Evolutionary conservation across 1,140 invertebrate genomes (phyloP).

Genomic region (Drosophila repleta): DNA sequence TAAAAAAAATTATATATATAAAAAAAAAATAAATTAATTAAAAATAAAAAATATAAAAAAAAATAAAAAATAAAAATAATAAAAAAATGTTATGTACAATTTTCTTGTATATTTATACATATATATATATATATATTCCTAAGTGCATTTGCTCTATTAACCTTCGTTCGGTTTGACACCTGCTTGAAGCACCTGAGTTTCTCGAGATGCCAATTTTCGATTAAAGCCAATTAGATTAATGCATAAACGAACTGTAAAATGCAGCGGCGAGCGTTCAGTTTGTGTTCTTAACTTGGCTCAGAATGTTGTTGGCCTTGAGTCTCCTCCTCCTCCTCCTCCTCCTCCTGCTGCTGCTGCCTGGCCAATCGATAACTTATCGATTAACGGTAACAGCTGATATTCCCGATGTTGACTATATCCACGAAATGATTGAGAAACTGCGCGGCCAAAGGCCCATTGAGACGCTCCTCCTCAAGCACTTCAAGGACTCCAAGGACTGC

Average conservation of each 20-base stretch:
- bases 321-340: no score
- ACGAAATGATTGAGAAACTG: background rate
- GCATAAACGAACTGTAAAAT: background rate
- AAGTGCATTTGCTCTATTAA: no score
- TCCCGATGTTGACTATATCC: background rate
- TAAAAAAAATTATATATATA: no score
- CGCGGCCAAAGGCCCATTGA: background rate
- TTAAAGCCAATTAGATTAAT: constrained; percentile 7
- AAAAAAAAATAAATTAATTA: no score
- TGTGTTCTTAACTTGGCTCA: background rate
- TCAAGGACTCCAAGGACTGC: background rate
- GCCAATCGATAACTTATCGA: background rate
- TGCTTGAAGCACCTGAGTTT: background rate
- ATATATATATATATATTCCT: no score
- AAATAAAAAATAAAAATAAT: no score
- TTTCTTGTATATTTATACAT: no score
- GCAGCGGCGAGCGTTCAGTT: constrained; percentile 4
- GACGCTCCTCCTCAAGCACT: constrained; percentile 12
- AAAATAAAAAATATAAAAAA: no score
- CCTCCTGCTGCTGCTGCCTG: background rate
- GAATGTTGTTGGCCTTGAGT: constrained; percentile 17
- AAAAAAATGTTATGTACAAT: no score
- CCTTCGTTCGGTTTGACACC: background rate
- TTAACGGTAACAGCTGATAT: background rate
- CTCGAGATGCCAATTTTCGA: background rate